Percentiles rank a stretch among this genome's conserved stretches.
Conservation (phyloP, 92 coral and sea anemone species). For the Virgularia gustaviana region DNA sequence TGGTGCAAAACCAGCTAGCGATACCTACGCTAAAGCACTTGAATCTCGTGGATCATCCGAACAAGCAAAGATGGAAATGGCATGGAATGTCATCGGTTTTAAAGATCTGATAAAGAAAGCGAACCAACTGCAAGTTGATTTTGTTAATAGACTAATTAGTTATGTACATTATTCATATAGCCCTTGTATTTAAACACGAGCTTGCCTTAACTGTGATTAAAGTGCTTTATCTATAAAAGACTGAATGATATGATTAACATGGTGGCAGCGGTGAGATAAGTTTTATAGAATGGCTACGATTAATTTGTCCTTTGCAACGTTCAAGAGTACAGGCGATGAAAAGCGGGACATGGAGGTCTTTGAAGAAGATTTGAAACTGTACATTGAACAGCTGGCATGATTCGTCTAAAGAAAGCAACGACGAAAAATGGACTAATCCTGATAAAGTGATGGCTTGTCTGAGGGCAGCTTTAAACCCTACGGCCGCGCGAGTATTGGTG, state of each 20-base stretch:
- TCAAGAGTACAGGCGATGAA: slow-evolving; percentile 48
- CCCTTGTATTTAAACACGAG: too few relatives aligned
- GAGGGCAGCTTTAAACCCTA: slow-evolving; percentile 20
- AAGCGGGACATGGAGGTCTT: slow-evolving; percentile 44
- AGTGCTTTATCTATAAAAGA: too few relatives aligned
- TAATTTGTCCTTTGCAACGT: slow-evolving; percentile 34
- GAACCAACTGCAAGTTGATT: background rate
- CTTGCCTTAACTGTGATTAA: too few relatives aligned
- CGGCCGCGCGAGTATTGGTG: slow-evolving; percentile 7
- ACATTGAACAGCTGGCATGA: slow-evolving; percentile 51
- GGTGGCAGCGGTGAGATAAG: slow-evolving; percentile 21
- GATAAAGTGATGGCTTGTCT: slow-evolving; percentile 54
- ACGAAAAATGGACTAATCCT: slow-evolving; percentile 42
- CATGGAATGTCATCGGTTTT: slow-evolving; percentile 52
- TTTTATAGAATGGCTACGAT: slow-evolving; percentile 6
- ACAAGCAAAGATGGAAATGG: slow-evolving; percentile 42
- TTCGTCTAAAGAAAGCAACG: slow-evolving; percentile 44
- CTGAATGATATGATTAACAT: too few relatives aligned
- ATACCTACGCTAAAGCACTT: slow-evolving; percentile 15
- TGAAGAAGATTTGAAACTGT: slow-evolving; percentile 43
- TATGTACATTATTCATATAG: too few relatives aligned
- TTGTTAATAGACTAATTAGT: background rate
- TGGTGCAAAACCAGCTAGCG: slow-evolving; percentile 34
- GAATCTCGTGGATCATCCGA: slow-evolving; percentile 24
- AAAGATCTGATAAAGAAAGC: slow-evolving; percentile 46